phyloP scores from a whole-genome alignment of 2,113 vertebrate species.

The Panthera uncia region DNA sequence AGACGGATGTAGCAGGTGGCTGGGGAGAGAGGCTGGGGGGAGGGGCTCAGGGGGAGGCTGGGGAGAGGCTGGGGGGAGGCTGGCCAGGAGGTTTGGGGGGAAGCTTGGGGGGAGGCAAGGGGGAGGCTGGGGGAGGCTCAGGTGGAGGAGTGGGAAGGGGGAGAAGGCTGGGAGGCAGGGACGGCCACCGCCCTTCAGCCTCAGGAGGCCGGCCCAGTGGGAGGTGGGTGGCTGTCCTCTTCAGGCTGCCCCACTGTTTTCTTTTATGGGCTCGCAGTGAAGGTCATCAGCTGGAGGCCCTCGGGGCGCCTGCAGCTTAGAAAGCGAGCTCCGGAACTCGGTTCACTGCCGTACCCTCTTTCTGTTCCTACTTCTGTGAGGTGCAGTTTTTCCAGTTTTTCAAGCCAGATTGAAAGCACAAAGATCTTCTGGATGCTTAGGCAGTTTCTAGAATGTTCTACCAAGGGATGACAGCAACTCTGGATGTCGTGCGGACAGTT shows the following conservation, averaged over 20 bases:
- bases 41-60: no score
- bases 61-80: no score
- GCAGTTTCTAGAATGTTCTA: background rate
- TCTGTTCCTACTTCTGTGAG: background rate
- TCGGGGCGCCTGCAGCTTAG: background rate
- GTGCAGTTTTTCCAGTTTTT: background rate
- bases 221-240: no score
- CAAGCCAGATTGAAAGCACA: background rate
- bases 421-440: background rate
- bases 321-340: background rate
- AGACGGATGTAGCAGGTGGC: rapidly evolving
- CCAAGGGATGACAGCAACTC: background rate
- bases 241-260: background rate
- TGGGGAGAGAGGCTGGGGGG: no score
- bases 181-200: no score
- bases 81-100: no score
- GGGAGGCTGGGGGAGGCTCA: no score
- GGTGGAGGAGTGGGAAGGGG: no score
- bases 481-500: background rate
- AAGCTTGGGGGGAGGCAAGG: no score
- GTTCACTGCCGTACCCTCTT: background rate
- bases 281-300: background rate
- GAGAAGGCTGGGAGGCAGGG: no score
- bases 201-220: no score
- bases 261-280: background rate